Evolutionary conservation across 2,888 invertebrate genomes (phyloP).

Genomic region (Caenorhabditis sp.): DNA sequence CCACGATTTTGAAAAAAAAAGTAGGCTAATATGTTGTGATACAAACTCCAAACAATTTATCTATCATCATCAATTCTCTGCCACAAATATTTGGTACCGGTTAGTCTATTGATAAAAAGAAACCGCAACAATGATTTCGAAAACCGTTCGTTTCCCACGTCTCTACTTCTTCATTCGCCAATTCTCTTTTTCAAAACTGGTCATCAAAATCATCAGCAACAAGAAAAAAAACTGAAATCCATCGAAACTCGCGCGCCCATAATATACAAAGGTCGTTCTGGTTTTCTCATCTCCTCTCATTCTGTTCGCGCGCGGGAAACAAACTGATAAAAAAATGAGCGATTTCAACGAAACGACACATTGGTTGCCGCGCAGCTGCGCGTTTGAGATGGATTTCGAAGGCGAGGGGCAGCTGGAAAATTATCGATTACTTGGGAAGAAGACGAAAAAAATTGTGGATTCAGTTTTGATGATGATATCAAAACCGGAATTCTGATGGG

Average conservation of each 20-base stretch:
- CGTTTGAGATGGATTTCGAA: neutral
- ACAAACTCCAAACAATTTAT: no score
- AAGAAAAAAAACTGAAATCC: neutral
- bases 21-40: no score
- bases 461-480: neutral
- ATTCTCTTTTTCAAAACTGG: neutral
- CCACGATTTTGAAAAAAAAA: no score
- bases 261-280: neutral
- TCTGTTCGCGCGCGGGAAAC: neutral
- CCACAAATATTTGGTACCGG: neutral
- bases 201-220: no score
- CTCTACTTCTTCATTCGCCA: no score
- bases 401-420: neutral
- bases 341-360: neutral
- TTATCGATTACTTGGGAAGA: neutral
- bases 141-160: neutral
- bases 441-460: neutral
- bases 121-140: neutral
- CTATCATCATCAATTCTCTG: no score
- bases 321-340: neutral
- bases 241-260: neutral
- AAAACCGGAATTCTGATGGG: neutral
- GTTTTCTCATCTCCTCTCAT: neutral
- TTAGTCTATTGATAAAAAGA: neutral
- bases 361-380: no score